A percentile compares a stretch with the other conserved stretches of the same genome.
These are phyloP conservation scores for Clanis bilineata DNA, from an alignment of 2,888 invertebrate species.

Conservation along the genomic window DNA sequence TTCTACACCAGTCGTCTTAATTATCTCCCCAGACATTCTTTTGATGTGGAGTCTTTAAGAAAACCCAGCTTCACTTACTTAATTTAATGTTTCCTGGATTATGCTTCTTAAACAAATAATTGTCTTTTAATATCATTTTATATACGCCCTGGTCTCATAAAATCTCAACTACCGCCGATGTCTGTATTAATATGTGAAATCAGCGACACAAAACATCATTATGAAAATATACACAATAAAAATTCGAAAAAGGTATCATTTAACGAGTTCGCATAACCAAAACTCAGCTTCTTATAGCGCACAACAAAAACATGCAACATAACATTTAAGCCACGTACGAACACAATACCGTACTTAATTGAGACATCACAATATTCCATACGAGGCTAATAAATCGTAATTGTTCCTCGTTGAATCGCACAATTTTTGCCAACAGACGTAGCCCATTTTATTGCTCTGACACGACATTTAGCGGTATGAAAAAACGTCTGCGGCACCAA, in stretches of 20 bases:
- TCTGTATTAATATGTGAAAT: slow-evolving; percentile 14
- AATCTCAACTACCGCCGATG: neutral
- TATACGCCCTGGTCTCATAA: neutral
- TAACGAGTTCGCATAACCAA: neutral
- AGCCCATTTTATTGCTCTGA: slow-evolving; percentile 67
- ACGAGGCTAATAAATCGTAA: slow-evolving; percentile 49
- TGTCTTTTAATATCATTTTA: neutral
- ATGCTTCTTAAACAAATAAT: neutral
- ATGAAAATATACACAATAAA: slow-evolving; percentile 11
- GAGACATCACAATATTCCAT: slow-evolving; percentile 44
- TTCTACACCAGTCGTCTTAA: neutral
- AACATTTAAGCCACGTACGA: slow-evolving; percentile 21
- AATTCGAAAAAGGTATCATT: slow-evolving; percentile 12
- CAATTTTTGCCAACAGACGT: slow-evolving; percentile 48
- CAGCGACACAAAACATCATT: slow-evolving; percentile 15
- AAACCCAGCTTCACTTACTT: neutral
- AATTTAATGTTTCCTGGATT: neutral
- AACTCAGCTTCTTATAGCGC: neutral
- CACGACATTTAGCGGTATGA: slow-evolving; percentile 76
- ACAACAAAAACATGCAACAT: neutral
- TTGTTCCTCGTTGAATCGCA: slow-evolving; percentile 55
- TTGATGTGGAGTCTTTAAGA: neutral
- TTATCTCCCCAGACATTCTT: neutral
- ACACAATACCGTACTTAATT: slow-evolving; percentile 46
- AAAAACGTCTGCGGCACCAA: slow-evolving; percentile 73